Base-by-base conservation (phyloP, 1,140 invertebrate species). In the Brachionus angularis region DNA sequence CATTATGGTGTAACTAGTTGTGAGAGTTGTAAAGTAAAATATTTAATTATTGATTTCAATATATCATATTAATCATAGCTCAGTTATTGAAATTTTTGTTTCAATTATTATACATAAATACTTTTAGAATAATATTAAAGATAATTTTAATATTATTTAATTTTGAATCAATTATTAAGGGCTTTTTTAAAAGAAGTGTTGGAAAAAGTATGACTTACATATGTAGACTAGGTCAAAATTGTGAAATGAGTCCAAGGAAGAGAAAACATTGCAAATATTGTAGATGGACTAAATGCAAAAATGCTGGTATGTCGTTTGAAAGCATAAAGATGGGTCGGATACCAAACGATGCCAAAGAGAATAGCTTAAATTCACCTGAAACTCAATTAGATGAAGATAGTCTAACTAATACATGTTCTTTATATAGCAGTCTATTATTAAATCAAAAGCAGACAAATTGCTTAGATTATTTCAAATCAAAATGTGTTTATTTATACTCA, bases 1-100 rank as follows among this genome's bases (percentile, higher is more conserved):
- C 80, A 81, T 62, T 82, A 82, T 73, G 79, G 79, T n/a, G 79
- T 80, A 18, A 79, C 77, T 62, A 79, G 78, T 7, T 81, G 80
- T 73, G 80, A 82, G 73, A 80, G 80, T 4, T 81, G 80, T 72
- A 42, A 42, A n/a, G n/a, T n/a, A n/a, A n/a, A n/a, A n/a, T n/a
- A n/a, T n/a, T n/a, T n/a, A n/a, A n/a, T n/a, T n/a, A n/a, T n/a
- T n/a, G n/a, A n/a, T n/a, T n/a, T n/a, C n/a, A n/a, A n/a, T n/a
- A n/a, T n/a, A n/a, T n/a, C n/a, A n/a, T n/a, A n/a, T n/a, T n/a
- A n/a, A n/a, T n/a, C n/a, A n/a, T n/a, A n/a, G n/a, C n/a, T n/a
- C n/a, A n/a, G n/a, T n/a, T n/a, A n/a, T n/a, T n/a, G n/a, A n/a
- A n/a, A n/a, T n/a, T n/a, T n/a, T n/a, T n/a, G n/a, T n/a, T n/a